These are phyloP conservation scores for Gobius niger DNA, from an alignment of 2,113 vertebrate genomes.

Conservation along the genomic window DNA sequence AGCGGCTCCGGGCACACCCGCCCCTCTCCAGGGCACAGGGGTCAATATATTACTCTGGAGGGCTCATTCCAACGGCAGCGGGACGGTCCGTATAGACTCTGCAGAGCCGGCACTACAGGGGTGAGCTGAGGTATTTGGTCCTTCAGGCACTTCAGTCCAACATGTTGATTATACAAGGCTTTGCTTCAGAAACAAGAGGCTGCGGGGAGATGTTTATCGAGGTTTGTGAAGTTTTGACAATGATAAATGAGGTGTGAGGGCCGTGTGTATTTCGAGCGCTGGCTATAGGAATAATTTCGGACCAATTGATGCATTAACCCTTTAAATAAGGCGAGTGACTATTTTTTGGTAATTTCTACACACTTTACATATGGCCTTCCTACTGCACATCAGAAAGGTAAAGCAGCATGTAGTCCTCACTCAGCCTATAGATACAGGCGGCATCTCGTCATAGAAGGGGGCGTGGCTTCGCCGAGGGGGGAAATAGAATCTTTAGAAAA, in stretches of 20 bases:
- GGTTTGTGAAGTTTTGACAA: background rate
- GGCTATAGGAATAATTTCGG: no score
- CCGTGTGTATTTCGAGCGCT: background rate
- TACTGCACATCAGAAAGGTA: no score
- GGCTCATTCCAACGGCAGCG: conserved; percentile 21
- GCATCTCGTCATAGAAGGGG: no score
- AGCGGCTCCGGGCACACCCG: conserved; percentile 22
- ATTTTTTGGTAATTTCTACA: no score
- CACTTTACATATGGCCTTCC: no score
- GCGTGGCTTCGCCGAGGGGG: no score
- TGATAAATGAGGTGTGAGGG: background rate
- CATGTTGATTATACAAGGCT: background rate
- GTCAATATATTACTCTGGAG: conserved; percentile 22
- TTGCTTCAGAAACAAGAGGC: background rate
- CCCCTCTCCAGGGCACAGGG: background rate
- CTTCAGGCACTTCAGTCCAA: conserved; percentile 13
- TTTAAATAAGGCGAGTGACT: no score
- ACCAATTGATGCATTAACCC: no score
- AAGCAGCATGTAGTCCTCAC: no score
- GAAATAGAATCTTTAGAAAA: no score
- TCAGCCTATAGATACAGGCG: no score
- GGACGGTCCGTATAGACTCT: background rate
- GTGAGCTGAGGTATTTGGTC: conserved; percentile 21
- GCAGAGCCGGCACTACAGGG: background rate
- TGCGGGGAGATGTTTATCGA: background rate